Percentiles rank a stretch among this genome's conserved stretches.
These are phyloP conservation scores for Drosophila yooni DNA, from an alignment of 2,888 invertebrate species.

Conservation along the genomic window DNA sequence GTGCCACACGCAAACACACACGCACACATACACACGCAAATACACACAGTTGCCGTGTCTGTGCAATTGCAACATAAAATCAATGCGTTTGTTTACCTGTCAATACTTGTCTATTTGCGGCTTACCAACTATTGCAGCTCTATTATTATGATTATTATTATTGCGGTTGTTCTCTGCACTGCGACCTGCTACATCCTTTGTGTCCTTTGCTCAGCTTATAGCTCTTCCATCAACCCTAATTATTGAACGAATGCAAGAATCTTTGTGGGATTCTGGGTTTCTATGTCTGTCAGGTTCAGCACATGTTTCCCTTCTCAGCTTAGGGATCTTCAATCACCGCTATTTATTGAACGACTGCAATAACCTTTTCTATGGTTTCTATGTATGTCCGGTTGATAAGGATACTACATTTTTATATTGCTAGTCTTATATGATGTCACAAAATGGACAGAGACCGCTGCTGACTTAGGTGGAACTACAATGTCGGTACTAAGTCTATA, in stretches of 20 bases:
- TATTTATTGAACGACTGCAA: background rate
- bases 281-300: background rate
- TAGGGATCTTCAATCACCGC: background rate
- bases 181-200: background rate
- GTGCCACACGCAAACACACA: constrained; percentile 33
- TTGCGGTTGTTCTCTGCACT: background rate
- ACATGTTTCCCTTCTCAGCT: background rate
- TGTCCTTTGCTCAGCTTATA: background rate
- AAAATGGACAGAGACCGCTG: background rate
- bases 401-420: too few species aligned
- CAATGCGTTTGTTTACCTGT: constrained; percentile 15
- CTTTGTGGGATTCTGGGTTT: background rate
- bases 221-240: background rate
- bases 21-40: constrained; percentile 13
- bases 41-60: constrained; percentile 1
- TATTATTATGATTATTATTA: background rate
- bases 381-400: background rate
- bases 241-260: background rate
- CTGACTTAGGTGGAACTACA: too few species aligned
- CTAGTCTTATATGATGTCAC: background rate
- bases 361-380: background rate
- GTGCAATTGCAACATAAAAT: constrained; percentile 22
- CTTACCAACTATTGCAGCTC: constrained; percentile 11
- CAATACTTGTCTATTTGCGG: constrained; percentile 41
- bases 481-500: too few species aligned